Evolutionary conservation across 2,797 vertebrate genomes (phyloP), one percentile per base, ranked within the genome.

Genomic region (Clarias laeviceps): DNA sequence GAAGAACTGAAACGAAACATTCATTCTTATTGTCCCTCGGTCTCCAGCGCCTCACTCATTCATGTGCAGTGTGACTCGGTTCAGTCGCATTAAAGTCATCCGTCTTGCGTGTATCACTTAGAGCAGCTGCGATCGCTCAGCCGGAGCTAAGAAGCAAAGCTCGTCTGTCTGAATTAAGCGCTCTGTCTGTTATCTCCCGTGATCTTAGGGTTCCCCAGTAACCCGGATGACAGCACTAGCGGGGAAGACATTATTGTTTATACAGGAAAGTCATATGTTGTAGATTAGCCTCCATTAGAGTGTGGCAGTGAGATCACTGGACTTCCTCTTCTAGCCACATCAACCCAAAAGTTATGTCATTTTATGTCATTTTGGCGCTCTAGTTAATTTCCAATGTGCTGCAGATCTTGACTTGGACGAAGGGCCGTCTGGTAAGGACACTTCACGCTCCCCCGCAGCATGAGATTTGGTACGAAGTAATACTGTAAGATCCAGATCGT

Each of bases 81-180:
- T 80, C 79, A 12, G 37, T 66, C 27, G 40, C 79, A 66, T 80
- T 80, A 80, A 65, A 20, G 1, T 80, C 79, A 80, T 80, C 79
- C 18, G 27, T 80, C 79, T 80, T 50, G 62, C n/a, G 62, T 22
- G n/a, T 24, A 80, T 80, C 79, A 66, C 62, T 80, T 80, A 80
- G 54, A 66, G 62, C 79, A 32, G 37, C 62, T 66, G 62, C 50
- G 54, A 80, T 66, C 62, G 40, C 62, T 80, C 79, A 80, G 40
- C n/a, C n/a, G n/a, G 61, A 50, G 78, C 78, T 50, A 65, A 20
- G 61, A 66, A 50, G 62, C 40, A 66, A 80, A 66, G 62, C 79
- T 66, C 40, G 40, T 80, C 79, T 7, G n/a, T 54, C 79, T 66
- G 79, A 65, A 66, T 80, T 80, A 66, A 66, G n/a, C 37, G 3